phyloP scores from a whole-genome alignment of 2,113 vertebrate species.

The Alethe castanea region DNA sequence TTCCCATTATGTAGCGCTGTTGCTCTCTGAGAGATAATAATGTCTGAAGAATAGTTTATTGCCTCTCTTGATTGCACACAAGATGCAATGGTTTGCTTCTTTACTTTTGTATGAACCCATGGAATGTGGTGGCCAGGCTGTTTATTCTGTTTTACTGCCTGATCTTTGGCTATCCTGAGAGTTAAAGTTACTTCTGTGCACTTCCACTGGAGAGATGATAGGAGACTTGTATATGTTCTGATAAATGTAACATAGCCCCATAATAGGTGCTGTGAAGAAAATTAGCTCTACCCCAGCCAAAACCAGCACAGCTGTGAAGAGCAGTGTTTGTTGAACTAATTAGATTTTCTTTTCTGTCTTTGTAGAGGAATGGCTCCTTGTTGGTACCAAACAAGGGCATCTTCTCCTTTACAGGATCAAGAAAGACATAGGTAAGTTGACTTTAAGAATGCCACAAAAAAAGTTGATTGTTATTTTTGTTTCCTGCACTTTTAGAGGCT shows the following conservation, averaged over 20 bases:
- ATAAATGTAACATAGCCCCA: not conserved
- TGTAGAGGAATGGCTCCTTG: conserved; percentile 96
- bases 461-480: not conserved
- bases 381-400: conserved; percentile 97
- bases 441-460: not conserved
- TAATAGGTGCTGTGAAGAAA: not conserved
- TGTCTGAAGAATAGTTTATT: not conserved
- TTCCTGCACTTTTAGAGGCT: not conserved
- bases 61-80: not conserved
- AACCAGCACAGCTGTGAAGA: not conserved
- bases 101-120: not conserved
- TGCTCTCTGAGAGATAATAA: not conserved
- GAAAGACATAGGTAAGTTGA: conserved; percentile 84
- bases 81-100: not conserved
- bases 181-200: not conserved
- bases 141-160: not conserved
- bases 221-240: not conserved
- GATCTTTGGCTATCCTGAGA: not conserved
- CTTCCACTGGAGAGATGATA: not conserved
- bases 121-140: not conserved
- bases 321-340: not conserved
- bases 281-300: not conserved
- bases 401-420: conserved; percentile 93
- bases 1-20: not conserved
- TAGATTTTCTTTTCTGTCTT: not conserved